These are phyloP conservation scores for Petrocephalus sullivani DNA, from an alignment of 2,797 vertebrate species.

Conservation along the genomic window DNA sequence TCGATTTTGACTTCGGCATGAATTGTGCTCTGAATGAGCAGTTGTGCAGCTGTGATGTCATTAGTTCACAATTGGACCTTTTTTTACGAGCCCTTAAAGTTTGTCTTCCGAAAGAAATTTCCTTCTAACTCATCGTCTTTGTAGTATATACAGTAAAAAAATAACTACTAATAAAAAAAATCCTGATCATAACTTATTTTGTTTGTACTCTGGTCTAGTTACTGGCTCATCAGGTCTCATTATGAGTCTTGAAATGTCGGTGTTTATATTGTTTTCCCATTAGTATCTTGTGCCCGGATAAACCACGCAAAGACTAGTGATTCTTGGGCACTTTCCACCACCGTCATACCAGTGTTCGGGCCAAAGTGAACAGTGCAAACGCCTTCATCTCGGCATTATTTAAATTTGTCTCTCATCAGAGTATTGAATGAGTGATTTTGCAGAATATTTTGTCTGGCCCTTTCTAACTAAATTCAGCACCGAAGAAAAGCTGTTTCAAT, in stretches of 20 bases:
- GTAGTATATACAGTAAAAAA: slow-evolving; percentile 48
- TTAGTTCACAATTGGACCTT: slow-evolving; percentile 16
- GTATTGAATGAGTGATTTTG: neutral
- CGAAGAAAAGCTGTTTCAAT: neutral
- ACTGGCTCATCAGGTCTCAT: neutral
- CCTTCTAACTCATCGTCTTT: slow-evolving; percentile 41
- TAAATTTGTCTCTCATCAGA: neutral
- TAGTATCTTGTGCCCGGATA: neutral
- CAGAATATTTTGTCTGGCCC: neutral
- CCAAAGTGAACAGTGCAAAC: neutral
- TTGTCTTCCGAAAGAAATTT: slow-evolving; percentile 35
- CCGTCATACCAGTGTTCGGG: neutral
- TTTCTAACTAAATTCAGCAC: neutral
- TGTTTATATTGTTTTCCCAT: neutral
- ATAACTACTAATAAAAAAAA: slow-evolving; percentile 48
- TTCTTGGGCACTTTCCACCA: neutral
- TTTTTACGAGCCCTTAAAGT: slow-evolving; percentile 22
- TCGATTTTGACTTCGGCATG: neutral
- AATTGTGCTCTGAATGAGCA: neutral
- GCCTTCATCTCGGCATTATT: neutral
- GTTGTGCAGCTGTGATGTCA: slow-evolving; percentile 12
- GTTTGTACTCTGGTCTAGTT: neutral
- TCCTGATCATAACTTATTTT: slow-evolving; percentile 41
- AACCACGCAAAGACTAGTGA: neutral
- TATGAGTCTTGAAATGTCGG: neutral